Evolutionary conservation across 2,888 invertebrate species (phyloP), one percentile per base, ranked within the genome.

Genomic region (Cynaeus angustus): DNA sequence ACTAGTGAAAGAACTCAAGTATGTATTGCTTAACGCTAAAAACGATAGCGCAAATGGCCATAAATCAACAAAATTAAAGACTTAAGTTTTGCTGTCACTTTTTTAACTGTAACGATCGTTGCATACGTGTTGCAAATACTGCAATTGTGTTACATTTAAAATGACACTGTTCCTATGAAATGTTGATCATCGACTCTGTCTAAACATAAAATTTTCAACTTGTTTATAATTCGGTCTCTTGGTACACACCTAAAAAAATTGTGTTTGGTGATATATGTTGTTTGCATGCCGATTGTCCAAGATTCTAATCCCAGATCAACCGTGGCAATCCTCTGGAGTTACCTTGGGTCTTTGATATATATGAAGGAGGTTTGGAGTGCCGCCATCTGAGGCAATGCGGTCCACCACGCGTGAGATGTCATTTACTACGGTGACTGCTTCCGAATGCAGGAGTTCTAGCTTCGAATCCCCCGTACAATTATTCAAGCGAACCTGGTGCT

Each of bases 391-490:
- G 71, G 70, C 72, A 69, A 71, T 74, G 72, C 71, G 70, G 73
- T 72, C 75, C 68, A 71, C 75, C 74, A 74, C 74, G 74, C 73
- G 73, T 75, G 73, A 75, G 75, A 76, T 74, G 75, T 74, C 75
- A 76, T 77, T 77, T 77, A 75, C 72, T 72, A 77, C 75, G 76
- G 70, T 72, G 73, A 74, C 74, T 77, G 75, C 74, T 71, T 73
- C 75, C 75, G 74, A 77, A 77, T 76, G 77, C 69, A 68, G 68
- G 72, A 67, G 68, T 72, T 74, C 72, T 68, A 66, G 66, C 72
- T 69, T 26, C 72, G 70, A 74, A 73, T 69, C 71, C 71, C 66
- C 73, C 55, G 65, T 68, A 68, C 73, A 61, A 74, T 75, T 72
- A 75, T 71, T 75, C 73, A 75, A 65, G 61, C 45, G 62, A 52